Conservation (phyloP, 2,113 vertebrate genomes). For the Fregata magnificens region DNA sequence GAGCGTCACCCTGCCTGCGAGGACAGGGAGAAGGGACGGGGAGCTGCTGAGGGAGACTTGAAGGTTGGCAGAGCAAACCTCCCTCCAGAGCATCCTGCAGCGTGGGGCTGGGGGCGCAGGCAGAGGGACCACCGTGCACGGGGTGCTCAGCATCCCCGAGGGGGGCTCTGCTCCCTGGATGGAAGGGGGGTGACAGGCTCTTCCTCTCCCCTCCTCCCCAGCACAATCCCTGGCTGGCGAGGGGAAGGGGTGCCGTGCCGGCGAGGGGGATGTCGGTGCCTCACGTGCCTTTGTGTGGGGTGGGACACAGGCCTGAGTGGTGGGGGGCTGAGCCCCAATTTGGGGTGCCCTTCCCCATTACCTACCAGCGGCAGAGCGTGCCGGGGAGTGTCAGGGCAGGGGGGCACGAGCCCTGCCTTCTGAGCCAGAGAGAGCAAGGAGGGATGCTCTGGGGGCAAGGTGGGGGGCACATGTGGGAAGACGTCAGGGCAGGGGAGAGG, state of each 20-base stretch:
- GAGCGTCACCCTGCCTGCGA: neutral
- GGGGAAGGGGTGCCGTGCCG: neutral
- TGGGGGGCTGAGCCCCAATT: neutral
- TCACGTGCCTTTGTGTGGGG: neutral
- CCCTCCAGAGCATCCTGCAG: neutral
- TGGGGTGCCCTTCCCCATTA: neutral
- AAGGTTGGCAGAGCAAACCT: neutral
- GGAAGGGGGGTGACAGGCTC: neutral
- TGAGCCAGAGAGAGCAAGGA: neutral
- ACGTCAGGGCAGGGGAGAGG: neutral
- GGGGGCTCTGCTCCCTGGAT: neutral
- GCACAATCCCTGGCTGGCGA: rapidly evolving
- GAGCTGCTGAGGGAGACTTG: neutral
- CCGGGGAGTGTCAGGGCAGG: rapidly evolving
- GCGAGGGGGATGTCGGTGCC: too few species aligned
- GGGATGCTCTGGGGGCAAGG: neutral
- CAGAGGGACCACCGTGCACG: rapidly evolving
- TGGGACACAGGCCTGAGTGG: neutral
- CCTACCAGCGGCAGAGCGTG: neutral
- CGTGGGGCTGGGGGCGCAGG: neutral
- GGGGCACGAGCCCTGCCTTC: neutral
- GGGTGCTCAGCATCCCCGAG: neutral
- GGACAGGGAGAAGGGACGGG: neutral
- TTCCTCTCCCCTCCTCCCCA: neutral
- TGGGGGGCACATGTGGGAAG: neutral